Conservation (phyloP, 2,113 vertebrate species). For the Sander lucioperca region DNA sequence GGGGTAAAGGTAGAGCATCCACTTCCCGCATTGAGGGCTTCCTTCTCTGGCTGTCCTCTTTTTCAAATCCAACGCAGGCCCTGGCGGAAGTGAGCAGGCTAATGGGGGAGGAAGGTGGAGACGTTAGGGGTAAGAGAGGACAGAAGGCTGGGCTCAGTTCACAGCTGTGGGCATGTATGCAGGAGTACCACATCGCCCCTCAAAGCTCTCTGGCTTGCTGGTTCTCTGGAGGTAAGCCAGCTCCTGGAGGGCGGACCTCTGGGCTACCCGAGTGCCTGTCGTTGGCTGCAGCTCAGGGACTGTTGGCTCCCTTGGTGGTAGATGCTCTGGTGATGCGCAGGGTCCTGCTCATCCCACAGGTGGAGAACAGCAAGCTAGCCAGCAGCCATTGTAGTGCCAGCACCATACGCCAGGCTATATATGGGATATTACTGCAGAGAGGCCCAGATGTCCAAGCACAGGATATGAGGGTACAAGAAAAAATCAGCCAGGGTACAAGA, state of each 20-base stretch:
- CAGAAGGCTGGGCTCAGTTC: conserved; percentile 69
- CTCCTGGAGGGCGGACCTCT: conserved; percentile 59
- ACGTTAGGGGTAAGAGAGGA: conserved; percentile 46
- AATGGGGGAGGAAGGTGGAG: conserved; percentile 77
- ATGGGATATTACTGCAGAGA: conserved; percentile 85
- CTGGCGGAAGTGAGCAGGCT: conserved; percentile 64
- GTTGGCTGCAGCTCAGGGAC: conserved; percentile 77
- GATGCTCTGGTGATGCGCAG: conserved; percentile 86
- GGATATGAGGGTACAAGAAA: conserved; percentile 13
- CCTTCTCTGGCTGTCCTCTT: conserved; percentile 89
- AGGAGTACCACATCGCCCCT: conserved; percentile 86
- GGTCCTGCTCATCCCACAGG: conserved; percentile 89
- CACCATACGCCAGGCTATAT: conserved; percentile 88
- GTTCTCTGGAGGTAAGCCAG: conserved; percentile 78
- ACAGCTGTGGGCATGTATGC: conserved; percentile 82
- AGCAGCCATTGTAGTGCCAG: conserved; percentile 86
- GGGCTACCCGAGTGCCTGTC: conserved; percentile 85
- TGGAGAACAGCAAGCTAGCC: conserved; percentile 89
- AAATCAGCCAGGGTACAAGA: conserved; percentile 22
- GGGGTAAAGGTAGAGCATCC: conserved; percentile 68
- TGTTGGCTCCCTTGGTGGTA: conserved; percentile 84
- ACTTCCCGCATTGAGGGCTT: conserved; percentile 83
- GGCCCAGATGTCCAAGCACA: conserved; percentile 4
- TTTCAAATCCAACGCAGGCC: conserved; percentile 81
- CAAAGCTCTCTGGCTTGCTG: conserved; percentile 83